phyloP scores from a whole-genome alignment of 2,113 vertebrate species.

The Perca schrenkii region DNA sequence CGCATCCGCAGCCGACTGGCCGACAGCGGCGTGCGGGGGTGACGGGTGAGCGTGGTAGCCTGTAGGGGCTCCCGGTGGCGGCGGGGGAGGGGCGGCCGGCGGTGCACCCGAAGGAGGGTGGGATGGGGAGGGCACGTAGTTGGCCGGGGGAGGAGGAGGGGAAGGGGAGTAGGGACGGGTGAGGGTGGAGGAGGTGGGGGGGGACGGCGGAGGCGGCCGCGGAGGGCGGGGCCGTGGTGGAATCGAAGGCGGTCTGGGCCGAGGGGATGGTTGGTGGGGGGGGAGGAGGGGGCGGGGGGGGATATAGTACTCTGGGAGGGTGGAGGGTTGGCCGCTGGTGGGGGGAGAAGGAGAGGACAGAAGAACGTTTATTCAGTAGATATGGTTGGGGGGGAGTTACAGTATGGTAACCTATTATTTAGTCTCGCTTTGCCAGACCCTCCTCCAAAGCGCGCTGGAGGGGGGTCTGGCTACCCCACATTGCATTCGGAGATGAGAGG shows the following conservation, averaged over 20 bases:
- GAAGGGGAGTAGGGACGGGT: conserved; percentile 84
- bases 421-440: too few relatives aligned
- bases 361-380: background rate
- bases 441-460: too few relatives aligned
- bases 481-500: too few relatives aligned
- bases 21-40: conserved; percentile 75
- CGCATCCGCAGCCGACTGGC: conserved; percentile 64
- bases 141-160: conserved; percentile 84
- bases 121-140: conserved; percentile 82
- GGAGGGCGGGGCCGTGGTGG: conserved; percentile 75
- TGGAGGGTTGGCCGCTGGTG: conserved; percentile 84
- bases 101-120: conserved; percentile 78
- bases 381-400: too few relatives aligned
- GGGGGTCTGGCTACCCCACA: too few relatives aligned
- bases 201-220: conserved; percentile 85
- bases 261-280: conserved; percentile 91
- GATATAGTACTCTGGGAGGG: conserved; percentile 89
- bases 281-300: conserved; percentile 89
- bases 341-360: background rate
- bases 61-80: conserved; percentile 48
- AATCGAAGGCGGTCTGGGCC: conserved; percentile 90
- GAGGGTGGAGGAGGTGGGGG: conserved; percentile 82
- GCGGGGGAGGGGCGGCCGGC: conserved; percentile 72
- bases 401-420: too few relatives aligned
- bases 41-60: conserved; percentile 73